These are phyloP conservation scores for Acanthurus lineatus DNA, from an alignment of 2,797 vertebrate genomes.

Conservation along the genomic window DNA sequence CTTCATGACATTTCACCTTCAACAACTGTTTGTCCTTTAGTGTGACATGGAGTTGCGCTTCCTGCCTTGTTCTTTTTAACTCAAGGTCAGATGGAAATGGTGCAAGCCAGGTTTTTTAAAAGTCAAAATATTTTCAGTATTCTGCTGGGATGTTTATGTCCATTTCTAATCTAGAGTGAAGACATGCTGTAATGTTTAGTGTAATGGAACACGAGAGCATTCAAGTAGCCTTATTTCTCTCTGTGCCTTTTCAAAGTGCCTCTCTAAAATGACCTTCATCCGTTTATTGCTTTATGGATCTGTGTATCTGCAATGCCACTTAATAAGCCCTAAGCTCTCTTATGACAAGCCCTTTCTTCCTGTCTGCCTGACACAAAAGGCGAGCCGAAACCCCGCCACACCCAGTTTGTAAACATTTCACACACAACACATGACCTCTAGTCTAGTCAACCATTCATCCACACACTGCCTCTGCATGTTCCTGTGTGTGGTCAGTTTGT, in stretches of 20 bases:
- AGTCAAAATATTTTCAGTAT: conserved; percentile 30
- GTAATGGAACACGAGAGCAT: conserved; percentile 12
- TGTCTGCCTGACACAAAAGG: conserved; percentile 53
- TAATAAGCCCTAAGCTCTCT: conserved; percentile 38
- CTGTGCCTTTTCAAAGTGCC: conserved; percentile 10
- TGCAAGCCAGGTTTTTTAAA: conserved; percentile 16
- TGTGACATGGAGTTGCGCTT: conserved; percentile 29
- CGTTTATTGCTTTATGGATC: conserved; percentile 68
- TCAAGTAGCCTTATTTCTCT: conserved; percentile 4
- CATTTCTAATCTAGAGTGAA: conserved; percentile 44
- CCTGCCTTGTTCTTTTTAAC: conserved; percentile 42
- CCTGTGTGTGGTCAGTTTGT: conserved; percentile 36
- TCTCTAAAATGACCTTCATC: conserved; percentile 55
- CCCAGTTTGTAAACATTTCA: conserved; percentile 63
- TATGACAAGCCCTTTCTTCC: conserved; percentile 43
- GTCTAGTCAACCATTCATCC: conserved; percentile 53
- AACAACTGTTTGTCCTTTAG: conserved; percentile 46
- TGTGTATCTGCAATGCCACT: conserved; percentile 35
- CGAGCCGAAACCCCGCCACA: conserved; percentile 41
- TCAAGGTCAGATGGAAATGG: conserved; percentile 44
- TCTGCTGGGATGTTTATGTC: conserved; percentile 12
- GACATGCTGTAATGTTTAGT: conserved; percentile 22
- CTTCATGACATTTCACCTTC: conserved; percentile 36
- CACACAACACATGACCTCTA: conserved; percentile 51
- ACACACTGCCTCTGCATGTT: conserved; percentile 28